phyloP scores from a whole-genome alignment of 2,797 vertebrate genomes.

The Leucoraja ocellata region DNA sequence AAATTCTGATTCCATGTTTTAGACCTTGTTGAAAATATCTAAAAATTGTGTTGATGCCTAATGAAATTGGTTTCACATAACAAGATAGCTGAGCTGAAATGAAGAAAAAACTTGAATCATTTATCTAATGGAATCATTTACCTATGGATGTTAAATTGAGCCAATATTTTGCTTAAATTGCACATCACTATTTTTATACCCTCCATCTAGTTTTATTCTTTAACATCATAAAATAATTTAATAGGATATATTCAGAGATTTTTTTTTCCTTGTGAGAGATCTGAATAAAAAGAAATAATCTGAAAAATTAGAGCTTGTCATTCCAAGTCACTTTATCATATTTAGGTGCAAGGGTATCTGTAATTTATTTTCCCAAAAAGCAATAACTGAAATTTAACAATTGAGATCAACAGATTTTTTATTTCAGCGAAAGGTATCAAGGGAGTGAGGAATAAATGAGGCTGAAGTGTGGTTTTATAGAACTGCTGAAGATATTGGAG shows the following conservation, averaged over 20 bases:
- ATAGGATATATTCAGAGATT: not conserved
- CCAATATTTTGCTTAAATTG: not conserved
- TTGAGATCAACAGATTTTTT: not conserved
- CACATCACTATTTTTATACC: not conserved
- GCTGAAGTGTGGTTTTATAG: not conserved
- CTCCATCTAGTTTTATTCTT: not conserved
- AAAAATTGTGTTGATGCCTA: not conserved
- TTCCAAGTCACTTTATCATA: not conserved
- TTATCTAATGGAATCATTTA: not conserved
- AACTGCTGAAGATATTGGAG: not conserved
- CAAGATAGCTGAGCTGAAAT: not conserved
- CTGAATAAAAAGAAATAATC: not conserved
- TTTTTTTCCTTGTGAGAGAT: not conserved
- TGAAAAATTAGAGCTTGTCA: not conserved
- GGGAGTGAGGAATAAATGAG: not conserved
- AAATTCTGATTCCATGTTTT: too few species aligned
- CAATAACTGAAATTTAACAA: not conserved
- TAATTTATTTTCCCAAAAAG: not conserved
- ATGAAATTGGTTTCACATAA: not conserved
- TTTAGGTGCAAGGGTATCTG: not conserved
- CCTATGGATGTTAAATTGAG: not conserved
- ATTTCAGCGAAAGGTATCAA: not conserved
- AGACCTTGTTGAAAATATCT: too few species aligned
- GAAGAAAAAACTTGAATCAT: not conserved
- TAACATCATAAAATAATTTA: not conserved